These are phyloP conservation scores for Amphiduros pacificus DNA, from an alignment of 2,888 invertebrate genomes.

Conservation along the genomic window DNA sequence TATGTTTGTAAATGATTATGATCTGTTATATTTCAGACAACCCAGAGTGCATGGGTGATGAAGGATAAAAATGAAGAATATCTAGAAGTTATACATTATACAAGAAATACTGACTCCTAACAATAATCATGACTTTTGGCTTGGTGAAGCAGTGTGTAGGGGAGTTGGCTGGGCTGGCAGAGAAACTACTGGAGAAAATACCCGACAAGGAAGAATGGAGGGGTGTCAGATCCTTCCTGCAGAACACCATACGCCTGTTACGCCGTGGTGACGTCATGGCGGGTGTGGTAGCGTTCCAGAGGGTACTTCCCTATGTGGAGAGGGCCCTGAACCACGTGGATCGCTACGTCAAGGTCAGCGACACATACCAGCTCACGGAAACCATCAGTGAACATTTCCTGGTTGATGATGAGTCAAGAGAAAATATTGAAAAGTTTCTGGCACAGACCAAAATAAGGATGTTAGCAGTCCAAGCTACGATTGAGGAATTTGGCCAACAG, in stretches of 20 bases:
- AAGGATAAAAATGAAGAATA: no score
- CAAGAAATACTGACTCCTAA: no score
- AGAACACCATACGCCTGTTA: slow-evolving; percentile 8
- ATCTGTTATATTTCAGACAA: no score
- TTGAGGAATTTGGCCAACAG: slow-evolving; percentile 12
- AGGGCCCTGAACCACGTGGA: slow-evolving; percentile 14
- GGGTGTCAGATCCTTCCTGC: slow-evolving; percentile 18
- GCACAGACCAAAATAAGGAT: slow-evolving; percentile 7
- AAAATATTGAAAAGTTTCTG: slow-evolving; percentile 16
- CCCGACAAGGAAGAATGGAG: slow-evolving; percentile 22
- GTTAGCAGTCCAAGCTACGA: slow-evolving; percentile 2
- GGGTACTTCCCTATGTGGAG: slow-evolving; percentile 20
- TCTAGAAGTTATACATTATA: no score
- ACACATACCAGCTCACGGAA: slow-evolving; percentile 22
- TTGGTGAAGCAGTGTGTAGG: background rate
- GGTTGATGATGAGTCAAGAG: slow-evolving; percentile 16
- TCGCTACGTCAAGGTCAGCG: slow-evolving; percentile 11
- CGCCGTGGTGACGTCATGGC: slow-evolving; percentile 16
- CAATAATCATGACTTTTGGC: background rate
- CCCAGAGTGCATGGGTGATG: no score
- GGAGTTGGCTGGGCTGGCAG: slow-evolving; percentile 12
- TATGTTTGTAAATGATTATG: no score
- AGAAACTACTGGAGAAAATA: slow-evolving; percentile 10
- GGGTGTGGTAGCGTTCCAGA: slow-evolving; percentile 13
- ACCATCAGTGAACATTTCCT: slow-evolving; percentile 24